Percentiles rank a stretch among this genome's conserved stretches.
Conservation (phyloP, 2,113 vertebrate genomes). For the Cottus gobio region DNA sequence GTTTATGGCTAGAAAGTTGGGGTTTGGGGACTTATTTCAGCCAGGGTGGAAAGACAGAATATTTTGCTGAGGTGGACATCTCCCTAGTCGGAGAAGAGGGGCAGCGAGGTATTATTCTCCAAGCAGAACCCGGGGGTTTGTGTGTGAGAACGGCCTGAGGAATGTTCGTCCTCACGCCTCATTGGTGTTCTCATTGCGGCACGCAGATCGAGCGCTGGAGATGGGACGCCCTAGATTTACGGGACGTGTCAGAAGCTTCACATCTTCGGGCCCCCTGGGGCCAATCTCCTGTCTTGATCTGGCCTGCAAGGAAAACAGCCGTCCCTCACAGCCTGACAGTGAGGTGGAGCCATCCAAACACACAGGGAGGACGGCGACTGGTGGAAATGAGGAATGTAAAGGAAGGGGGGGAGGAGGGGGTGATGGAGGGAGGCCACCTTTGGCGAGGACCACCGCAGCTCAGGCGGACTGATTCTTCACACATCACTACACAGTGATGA, state of each 20-base stretch:
- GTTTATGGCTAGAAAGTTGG: constrained; percentile 47
- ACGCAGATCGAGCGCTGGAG: constrained; percentile 66
- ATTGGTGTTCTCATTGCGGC: constrained; percentile 77
- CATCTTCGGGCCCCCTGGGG: constrained; percentile 74
- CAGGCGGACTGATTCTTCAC: constrained; percentile 58
- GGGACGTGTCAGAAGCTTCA: constrained; percentile 79
- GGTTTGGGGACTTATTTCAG: constrained; percentile 48
- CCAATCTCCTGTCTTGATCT: constrained; percentile 80
- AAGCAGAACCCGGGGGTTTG: constrained; percentile 58
- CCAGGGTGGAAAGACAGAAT: constrained; percentile 47
- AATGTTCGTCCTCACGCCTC: constrained; percentile 81
- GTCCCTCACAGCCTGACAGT: constrained; percentile 78
- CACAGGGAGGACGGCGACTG: constrained; percentile 68
- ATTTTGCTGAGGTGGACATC: constrained; percentile 63
- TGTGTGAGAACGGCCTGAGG: constrained; percentile 73
- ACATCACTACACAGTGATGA: constrained; percentile 52
- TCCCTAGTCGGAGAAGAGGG: constrained; percentile 48
- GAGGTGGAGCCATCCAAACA: constrained; percentile 80
- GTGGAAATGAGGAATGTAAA: constrained; percentile 75
- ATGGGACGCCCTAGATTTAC: constrained; percentile 81
- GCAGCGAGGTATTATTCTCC: constrained; percentile 63
- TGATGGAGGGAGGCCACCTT: constrained; percentile 65
- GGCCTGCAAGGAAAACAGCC: constrained; percentile 79
- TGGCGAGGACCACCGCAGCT: constrained; percentile 54
- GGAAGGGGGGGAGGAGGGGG: constrained; percentile 50